Evolutionary conservation across 2,113 vertebrate species (phyloP), one percentile per base, ranked within the genome.

Genomic region (Triplophysa rosa): DNA sequence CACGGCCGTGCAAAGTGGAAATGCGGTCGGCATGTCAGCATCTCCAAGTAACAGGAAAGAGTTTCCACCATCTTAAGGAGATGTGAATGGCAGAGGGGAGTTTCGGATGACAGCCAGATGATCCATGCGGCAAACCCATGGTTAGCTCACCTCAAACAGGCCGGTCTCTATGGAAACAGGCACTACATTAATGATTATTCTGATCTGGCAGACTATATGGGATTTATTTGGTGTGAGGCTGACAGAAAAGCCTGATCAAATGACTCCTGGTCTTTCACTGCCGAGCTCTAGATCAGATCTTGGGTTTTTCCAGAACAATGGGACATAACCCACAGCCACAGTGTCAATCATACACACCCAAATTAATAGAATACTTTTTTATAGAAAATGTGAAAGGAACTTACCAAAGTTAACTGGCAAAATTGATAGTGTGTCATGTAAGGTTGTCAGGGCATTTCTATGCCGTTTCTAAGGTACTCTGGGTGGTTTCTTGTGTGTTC

Each of bases 21-120:
- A 75, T 37, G 37, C 13, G 33, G 56, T 68, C 29, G 40, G 29
- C 13, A 52, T 84, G 76, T 70, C 24, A 71, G 64, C 21, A 73
- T 82, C 61, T 65, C 80, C 17, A 82, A 78, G 80, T 79, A 84
- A 84, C 76, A 42, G 69, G 21, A 64, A 33, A 58, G 52, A 76
- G 67, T 76, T 65, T 78, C 49, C 29, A 76, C 52, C 77, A 33
- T 73, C 66, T 77, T 42, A 71, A 21, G 49, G 54, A 42, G 72
- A 65, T 54, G 73, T 65, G 73, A 76, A 76, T 11, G 45, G 17
- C 19, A 23, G 58, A 26, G 40, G 62, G 40, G 40, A 63, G 21
- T 40, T 75, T 63, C 17, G 52, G 42, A 23, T 65, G 73, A 76
- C 73, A 76, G 73, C 17, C 58, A 63, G 23, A 74, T 74, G 72